These are phyloP conservation scores for Danionella dracula DNA, from an alignment of 2,797 vertebrate genomes.

Conservation along the genomic window DNA sequence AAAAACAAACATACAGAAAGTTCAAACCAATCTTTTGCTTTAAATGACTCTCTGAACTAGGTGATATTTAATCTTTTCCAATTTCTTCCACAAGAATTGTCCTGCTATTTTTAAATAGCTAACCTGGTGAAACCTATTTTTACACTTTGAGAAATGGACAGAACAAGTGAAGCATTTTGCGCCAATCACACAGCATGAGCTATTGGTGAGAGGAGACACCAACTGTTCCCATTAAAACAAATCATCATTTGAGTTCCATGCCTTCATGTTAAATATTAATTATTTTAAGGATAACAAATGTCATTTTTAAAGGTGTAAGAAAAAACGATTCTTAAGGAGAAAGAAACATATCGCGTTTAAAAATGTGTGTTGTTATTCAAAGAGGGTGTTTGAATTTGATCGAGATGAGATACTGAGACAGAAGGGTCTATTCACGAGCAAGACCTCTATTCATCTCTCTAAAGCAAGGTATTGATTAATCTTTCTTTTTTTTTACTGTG, in stretches of 20 bases:
- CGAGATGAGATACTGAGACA: not conserved
- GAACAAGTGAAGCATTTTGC: not conserved
- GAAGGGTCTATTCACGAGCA: not conserved
- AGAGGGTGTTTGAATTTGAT: not conserved
- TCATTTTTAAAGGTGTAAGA: too few species aligned
- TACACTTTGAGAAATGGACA: not conserved
- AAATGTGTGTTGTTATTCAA: not conserved
- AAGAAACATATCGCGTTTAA: too few species aligned
- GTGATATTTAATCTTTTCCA: not conserved
- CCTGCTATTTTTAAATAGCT: conserved; percentile 3
- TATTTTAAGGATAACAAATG: too few species aligned
- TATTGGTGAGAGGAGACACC: not conserved
- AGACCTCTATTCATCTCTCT: not conserved
- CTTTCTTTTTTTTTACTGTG: not conserved
- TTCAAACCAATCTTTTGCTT: not conserved
- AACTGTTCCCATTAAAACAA: not conserved
- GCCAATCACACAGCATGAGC: not conserved
- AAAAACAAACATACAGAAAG: too few species aligned
- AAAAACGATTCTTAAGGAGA: too few species aligned
- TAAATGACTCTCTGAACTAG: not conserved
- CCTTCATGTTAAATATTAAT: too few species aligned
- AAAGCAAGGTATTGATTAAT: not conserved
- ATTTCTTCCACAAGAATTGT: not conserved
- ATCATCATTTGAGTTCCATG: not conserved
- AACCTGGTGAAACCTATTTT: not conserved